phyloP scores from a whole-genome alignment of 2,113 vertebrate genomes.

The Scortum barcoo region DNA sequence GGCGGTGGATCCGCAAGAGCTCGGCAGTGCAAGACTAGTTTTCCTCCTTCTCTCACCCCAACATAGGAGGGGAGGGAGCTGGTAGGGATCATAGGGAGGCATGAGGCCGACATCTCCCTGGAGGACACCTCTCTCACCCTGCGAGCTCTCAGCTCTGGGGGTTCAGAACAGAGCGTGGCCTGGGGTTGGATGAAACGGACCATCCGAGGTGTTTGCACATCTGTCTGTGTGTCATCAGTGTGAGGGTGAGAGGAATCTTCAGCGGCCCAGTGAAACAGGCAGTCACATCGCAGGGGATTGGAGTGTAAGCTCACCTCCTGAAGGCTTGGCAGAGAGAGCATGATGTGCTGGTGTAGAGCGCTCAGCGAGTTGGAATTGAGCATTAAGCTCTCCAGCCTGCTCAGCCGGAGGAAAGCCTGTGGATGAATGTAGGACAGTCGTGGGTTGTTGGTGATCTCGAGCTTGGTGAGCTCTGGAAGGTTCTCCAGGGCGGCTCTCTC shows the following conservation, averaged over 20 bases:
- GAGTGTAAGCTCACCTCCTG: slow-evolving; percentile 96
- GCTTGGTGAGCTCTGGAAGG: slow-evolving; percentile 95
- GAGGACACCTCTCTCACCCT: slow-evolving; percentile 91
- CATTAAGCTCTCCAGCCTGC: slow-evolving; percentile 96
- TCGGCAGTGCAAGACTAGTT: slow-evolving; percentile 90
- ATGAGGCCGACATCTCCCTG: slow-evolving; percentile 92
- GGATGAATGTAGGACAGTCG: slow-evolving; percentile 96
- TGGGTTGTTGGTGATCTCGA: slow-evolving; percentile 97
- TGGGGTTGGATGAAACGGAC: slow-evolving; percentile 96
- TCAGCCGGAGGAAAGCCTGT: slow-evolving; percentile 90
- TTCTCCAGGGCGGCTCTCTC: slow-evolving; percentile 91
- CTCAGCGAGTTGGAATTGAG: slow-evolving; percentile 97
- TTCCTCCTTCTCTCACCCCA: slow-evolving; percentile 78
- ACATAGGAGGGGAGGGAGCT: slow-evolving; percentile 87
- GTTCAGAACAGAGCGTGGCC: slow-evolving; percentile 94
- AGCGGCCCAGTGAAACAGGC: slow-evolving; percentile 95
- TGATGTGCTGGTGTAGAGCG: slow-evolving; percentile 91
- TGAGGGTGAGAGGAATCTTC: slow-evolving; percentile 73
- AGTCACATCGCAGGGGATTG: slow-evolving; percentile 97
- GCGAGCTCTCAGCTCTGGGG: slow-evolving; percentile 90
- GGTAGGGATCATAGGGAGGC: slow-evolving; percentile 92
- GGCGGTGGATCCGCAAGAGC: slow-evolving; percentile 95
- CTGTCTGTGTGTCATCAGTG: slow-evolving; percentile 52
- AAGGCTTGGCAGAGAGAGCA: slow-evolving; percentile 92
- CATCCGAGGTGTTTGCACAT: slow-evolving; percentile 68